Base-by-base conservation (phyloP, 2,113 vertebrate species). In the Montifringilla adamsi region DNA sequence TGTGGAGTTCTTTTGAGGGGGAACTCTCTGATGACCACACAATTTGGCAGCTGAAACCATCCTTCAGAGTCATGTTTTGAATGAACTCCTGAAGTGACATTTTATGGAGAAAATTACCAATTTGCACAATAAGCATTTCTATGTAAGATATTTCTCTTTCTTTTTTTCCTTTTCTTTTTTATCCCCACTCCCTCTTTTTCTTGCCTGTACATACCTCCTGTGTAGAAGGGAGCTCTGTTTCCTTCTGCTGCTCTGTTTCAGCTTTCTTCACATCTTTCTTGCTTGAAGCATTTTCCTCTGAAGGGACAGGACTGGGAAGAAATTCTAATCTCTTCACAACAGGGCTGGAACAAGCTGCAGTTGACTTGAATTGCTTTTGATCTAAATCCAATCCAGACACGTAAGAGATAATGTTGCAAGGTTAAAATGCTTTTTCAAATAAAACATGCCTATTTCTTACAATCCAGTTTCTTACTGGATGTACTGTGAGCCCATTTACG, bases 351-450 rank as follows among this genome's bases (percentile, higher is more conserved):
- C 97, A 97, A 58, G 95, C 97, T 94, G 97, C 95, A 9, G 96
- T 93, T 43, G 97, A 95, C 28, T 94, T 97, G 60, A 97, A 96
- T 68, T 98, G 96, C 67, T 92, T 97, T n/a, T 94, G 94, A 87
- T 97, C 97, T 96, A 95, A 95, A 96, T 41, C 58, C 43, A 81
- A 62, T 44, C 35, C 41, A 66, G 16, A 66, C 27, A 89, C 35
- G 49, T 3, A 85, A 77, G 41, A 52, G 30, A 85, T 23, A 85
- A 91, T 1, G 3, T 47, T 77, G 35, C 41, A 73, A 84, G 20
- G 56, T 80, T 72, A 89, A 60, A 22, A 63, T 16, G 18, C 46
- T 56, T 93, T 76, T 87, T 70, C 44, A 78, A 28, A 56, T 56
- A 78, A 74, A 92, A 67, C 1, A 16, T 31, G 5, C 24, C 41